phyloP scores from a whole-genome alignment of 2,113 vertebrate genomes.

The Thinocorus orbignyianus region DNA sequence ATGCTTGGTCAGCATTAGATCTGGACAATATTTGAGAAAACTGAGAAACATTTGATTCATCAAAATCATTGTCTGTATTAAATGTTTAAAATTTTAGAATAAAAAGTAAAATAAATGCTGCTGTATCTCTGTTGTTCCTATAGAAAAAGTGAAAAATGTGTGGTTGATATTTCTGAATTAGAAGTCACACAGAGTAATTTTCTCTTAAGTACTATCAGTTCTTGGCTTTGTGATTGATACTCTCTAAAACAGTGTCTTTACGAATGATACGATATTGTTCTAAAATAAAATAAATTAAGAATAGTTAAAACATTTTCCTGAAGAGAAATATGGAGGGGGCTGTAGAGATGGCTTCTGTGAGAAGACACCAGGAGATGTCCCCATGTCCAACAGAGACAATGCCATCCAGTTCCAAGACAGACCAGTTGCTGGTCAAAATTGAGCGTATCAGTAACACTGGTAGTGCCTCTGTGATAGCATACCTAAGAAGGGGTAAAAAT shows the following conservation, averaged over 20 bases:
- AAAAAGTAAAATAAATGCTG: not conserved
- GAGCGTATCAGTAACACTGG: fast-evolving
- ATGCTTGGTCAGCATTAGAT: not conserved
- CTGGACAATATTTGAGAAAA: not conserved
- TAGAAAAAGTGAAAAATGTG: not conserved
- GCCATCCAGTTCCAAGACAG: not conserved
- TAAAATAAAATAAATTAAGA: not conserved
- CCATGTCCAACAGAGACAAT: not conserved
- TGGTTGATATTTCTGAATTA: not conserved
- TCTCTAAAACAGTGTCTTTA: too few relatives aligned
- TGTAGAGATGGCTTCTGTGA: not conserved
- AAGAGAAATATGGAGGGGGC: not conserved
- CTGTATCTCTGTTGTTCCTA: not conserved
- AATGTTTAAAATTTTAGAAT: not conserved
- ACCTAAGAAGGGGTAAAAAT: not conserved
- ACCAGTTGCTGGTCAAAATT: fast-evolving
- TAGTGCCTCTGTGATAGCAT: not conserved
- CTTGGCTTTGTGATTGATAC: too few relatives aligned
- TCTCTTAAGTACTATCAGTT: too few relatives aligned
- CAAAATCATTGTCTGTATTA: not conserved
- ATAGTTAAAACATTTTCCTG: not conserved
- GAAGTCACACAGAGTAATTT: not conserved
- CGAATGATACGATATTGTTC: not conserved
- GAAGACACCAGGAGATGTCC: not conserved
- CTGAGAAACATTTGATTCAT: not conserved